Evolutionary conservation across 2,888 invertebrate genomes (phyloP), one percentile per base, ranked within the genome.

Genomic region (Sarcophaga variegata): DNA sequence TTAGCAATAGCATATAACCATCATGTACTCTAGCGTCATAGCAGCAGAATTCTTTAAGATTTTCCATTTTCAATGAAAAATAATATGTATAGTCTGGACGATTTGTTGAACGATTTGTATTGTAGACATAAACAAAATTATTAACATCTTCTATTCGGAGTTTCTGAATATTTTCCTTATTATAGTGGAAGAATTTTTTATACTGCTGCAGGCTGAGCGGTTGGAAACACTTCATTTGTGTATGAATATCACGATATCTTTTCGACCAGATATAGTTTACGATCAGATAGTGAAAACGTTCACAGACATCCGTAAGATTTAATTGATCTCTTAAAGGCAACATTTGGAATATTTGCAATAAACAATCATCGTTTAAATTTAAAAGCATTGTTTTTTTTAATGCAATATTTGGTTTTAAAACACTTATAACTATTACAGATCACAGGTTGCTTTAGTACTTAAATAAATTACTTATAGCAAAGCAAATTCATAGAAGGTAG

Each of bases 281-380:
- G 49, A 89, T 84, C 45, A 89, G 70, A 37, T 20, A 77, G 27
- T 84, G 70, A 27, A 89, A 88, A 64, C 79, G 85, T 64, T 85
- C 54, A 20, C 82, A 88, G 4, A 87, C 76, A 20, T 84, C 64
- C 10, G 80, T 67, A 22, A 88, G 45, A 37, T 77, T 66, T 66
- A 89, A 27, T 67, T 89, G 89, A 70, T 88, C 89, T 22, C 80
- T 74, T 14, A 89, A 66, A 3, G 64, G 27, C 25, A 88, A 66
- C 20, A 81, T 63, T 67, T 82, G 27, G 54, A 89, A 88, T 54
- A 88, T 87, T 10, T 85, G 79, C 20, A 82, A 60, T 1, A 89
- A 60, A 66, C 88, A 88, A 63, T 89, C 88, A 17, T 88, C 88
- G 25, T 88, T 89, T 27, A 89, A 63, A 14, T 78, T 63, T n/a